Base-by-base conservation (phyloP, 2,797 vertebrate genomes). In the Yasuhikotakia modesta region DNA sequence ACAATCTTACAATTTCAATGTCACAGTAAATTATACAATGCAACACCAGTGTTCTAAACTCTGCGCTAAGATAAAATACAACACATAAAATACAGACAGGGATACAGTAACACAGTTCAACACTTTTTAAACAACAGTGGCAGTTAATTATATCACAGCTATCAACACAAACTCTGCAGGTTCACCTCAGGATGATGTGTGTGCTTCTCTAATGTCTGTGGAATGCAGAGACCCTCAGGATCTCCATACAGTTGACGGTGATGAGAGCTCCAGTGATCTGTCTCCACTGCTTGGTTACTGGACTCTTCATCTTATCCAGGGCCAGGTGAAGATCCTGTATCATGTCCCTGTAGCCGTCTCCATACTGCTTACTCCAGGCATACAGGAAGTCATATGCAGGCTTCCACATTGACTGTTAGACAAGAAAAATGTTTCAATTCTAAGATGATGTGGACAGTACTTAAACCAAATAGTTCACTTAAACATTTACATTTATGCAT, bases 301-400 rank as follows among this genome's bases (percentile, higher is more conserved):
- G 98, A 70, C 91, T 95, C 91, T 96, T 99, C 96, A 98, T 98
- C 90, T 95, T 98, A 89, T 98, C 97, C 89, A 99, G 87, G 57
- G 94, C 88, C 79, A 94, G 90, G 14, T 99, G 98, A 35, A 99
- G 93, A 76, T 98, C 97, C 90, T 98, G 96, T 77, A 99, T 91
- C 89, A 98, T 91, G 5, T 97, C 96, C 85, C 91, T 92, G 91
- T 96, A 96, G 86, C 92, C 92, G 1, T 94, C 93, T 82, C 95
- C 95, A 1, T 97, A 96, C 58, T 92, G 93, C 81, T 93, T 90
- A 80, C 94, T 95, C 98, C 98, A 99, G 0, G 94, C 92, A 78
- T 95, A 96, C 7, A 99, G 93, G 86, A 98, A 99, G 88, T 99
- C 98, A 83, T 97, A 98, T 4, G 97, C 97, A 78, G 97, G 97